Base-by-base conservation (phyloP, 2,113 vertebrate genomes). In the Ochotona princeps region DNA sequence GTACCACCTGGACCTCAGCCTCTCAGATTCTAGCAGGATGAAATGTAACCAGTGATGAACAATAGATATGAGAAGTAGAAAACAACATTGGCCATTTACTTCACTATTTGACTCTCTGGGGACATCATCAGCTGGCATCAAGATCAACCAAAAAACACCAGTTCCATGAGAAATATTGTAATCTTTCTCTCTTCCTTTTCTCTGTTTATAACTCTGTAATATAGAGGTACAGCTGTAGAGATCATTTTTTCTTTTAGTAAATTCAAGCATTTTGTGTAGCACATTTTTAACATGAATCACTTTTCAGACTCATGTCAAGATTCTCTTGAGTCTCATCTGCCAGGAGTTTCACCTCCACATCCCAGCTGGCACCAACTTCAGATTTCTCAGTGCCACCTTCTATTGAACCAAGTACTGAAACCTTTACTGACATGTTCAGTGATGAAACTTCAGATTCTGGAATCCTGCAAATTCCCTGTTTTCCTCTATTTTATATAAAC, bases 21-120 rank as follows among this genome's bases (percentile, higher is more conserved):
- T 95, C 84, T 82, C 26, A 70, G 30, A 84, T 92, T 51, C n/a
- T 87, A 47, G 20, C 38, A 44, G 38, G 38, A 44, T 44, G 38
- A 44, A 6, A 44, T 44, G 3, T 44, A 44, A 44, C 38, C 38
- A 44, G 38, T 44, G 38, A 3, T 44, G 38, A 44, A 44, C 38
- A 44, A 28, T 80, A 12, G 11, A 17, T 67, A 21, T 6, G 65
- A 88, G 63, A 28, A 87, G 26, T 69, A 11, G 4, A 28, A 78
- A 57, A n/a, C 10, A 54, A 61, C 7, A 20, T 35, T 44, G 91
- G 20, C 70, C 21, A 54, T 63, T 87, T 76, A 51, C 63, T 90
- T 15, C 28, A 67, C 85, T 13, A 70, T 18, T 80, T 14, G 70
- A 3, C 14, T 72, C 8, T 23, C 60, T 61, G 5, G 85, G 20